Base-by-base conservation (phyloP, 2,888 invertebrate genomes). In the Chrysina gloriosa region DNA sequence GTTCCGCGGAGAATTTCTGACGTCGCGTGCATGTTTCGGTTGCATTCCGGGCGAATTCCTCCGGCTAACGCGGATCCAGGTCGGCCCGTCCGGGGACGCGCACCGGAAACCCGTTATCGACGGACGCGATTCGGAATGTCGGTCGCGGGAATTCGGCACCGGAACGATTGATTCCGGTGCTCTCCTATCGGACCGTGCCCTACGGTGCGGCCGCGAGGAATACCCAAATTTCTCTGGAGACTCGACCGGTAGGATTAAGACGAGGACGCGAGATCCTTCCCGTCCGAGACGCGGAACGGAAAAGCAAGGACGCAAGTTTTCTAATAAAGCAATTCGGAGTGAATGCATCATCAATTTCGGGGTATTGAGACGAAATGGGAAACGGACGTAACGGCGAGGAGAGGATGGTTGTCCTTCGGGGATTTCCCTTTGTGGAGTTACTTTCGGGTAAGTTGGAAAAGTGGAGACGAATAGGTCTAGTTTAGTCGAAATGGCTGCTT, bases 141-240 rank as follows among this genome's bases (percentile, higher is more conserved):
- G 39, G 39, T 39, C 39, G 39, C 11, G 16, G 3, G 14, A 39
- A 39, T 39, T 16, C 14, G 39, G 5, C 11, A 39, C 11, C 4
- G 14, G 39, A 14, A 39, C 39, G 39, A 14, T 5, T n/a, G 16
- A 9, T 7, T 39, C 39, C 39, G 1, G 39, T 2, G 14, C 16
- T 7, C 29, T 7, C 39, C 39, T 14, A n/a, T 16, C 11, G 16
- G 16, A 39, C 16, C 14, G 16, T 16, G 11, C 39, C 11, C 14
- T 11, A 7, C 39, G 16, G 39, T 39, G 14, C 16, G 39, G 14
- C 39, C 39, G 4, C 39, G 39, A 16, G 11, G 39, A 39, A 9
- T 39, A 39, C 14, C 14, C 39, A 39, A 39, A 39, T 39, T 39
- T 39, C 39, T 39, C 39, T 11, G 16, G 39, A 39, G 39, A 39